Evolutionary conservation across 2,797 vertebrate species (phyloP).

Genomic region (Lemur catta): DNA sequence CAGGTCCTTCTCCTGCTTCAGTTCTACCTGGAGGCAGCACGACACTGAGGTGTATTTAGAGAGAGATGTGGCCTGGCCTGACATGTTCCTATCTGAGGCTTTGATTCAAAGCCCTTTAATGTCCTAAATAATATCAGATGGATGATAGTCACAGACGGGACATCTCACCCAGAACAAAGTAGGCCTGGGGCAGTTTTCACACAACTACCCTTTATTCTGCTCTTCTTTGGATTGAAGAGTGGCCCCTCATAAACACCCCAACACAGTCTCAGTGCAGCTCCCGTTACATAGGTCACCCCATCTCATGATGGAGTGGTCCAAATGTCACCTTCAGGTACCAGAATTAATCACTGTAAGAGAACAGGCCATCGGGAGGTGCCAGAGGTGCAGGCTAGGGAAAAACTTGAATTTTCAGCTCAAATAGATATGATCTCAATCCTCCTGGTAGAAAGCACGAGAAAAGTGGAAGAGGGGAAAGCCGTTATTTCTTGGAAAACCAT

Average conservation of each 20-base stretch:
- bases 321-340: not conserved
- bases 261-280: not conserved
- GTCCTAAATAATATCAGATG: slow-evolving; percentile 11
- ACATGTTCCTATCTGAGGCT: not conserved
- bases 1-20: not conserved
- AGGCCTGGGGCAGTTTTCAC: not conserved
- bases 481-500: not conserved
- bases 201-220: not conserved
- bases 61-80: not conserved
- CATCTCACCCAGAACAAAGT: not conserved
- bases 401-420: not conserved
- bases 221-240: not conserved
- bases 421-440: not conserved
- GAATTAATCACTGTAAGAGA: not conserved
- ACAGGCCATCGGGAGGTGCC: not conserved
- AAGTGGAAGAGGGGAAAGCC: not conserved
- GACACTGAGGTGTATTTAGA: not conserved
- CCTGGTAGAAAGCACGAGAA: not conserved
- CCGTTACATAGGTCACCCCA: not conserved
- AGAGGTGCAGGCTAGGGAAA: not conserved
- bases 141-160: not conserved
- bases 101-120: not conserved
- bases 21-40: not conserved
- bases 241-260: not conserved
- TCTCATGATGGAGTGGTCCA: not conserved